Conservation (phyloP, 2,888 invertebrate species). For the Ormyrus rosae region DNA sequence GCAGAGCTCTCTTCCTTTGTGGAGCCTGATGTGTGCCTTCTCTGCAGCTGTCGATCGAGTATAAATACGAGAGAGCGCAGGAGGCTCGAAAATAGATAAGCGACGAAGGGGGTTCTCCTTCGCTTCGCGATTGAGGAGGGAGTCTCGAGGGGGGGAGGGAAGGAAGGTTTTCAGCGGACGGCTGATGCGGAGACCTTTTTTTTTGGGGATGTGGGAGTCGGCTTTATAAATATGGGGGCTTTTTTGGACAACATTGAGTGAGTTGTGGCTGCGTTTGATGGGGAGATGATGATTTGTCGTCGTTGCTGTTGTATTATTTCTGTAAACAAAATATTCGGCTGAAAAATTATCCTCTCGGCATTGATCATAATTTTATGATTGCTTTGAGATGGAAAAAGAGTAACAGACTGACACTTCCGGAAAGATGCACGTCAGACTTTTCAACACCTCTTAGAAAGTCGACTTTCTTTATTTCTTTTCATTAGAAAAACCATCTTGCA, state of each 20-base stretch:
- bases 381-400: too few relatives aligned
- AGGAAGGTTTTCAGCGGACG: background rate
- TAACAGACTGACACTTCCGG: too few relatives aligned
- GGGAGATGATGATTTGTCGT: background rate
- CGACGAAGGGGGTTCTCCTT: background rate
- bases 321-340: too few relatives aligned
- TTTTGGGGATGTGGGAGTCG: background rate
- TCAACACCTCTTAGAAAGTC: too few relatives aligned
- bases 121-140: background rate
- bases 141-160: background rate
- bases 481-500: too few relatives aligned
- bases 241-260: background rate
- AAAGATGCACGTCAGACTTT: too few relatives aligned
- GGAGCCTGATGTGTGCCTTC: background rate
- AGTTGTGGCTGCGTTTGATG: background rate
- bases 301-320: too few relatives aligned
- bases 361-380: too few relatives aligned
- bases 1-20: too few relatives aligned
- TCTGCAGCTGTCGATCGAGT: constrained; percentile 33
- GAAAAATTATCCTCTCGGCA: too few relatives aligned
- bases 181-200: constrained; percentile 7
- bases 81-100: constrained; percentile 42
- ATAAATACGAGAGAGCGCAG: background rate
- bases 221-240: background rate
- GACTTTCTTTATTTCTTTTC: too few relatives aligned